A percentile compares a stretch with the other conserved stretches of the same genome.
Conservation (phyloP, 1,140 invertebrate genomes). For the Habropoda laboriosa region DNA sequence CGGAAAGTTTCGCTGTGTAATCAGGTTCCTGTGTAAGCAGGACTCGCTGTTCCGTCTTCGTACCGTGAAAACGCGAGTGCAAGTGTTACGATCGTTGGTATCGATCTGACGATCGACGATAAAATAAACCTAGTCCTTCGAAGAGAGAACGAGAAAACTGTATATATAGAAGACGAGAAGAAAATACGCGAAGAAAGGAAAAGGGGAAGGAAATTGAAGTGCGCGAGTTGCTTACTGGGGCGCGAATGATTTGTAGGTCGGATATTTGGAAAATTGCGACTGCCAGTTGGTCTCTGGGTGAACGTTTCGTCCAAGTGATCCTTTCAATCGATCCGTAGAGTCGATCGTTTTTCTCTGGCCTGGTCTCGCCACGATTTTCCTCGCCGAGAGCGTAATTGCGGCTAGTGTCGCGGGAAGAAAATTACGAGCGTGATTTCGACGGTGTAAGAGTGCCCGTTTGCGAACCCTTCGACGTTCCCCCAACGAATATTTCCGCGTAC, state of each 20-base stretch:
- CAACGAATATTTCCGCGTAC: neutral
- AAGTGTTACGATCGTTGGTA: conserved; percentile 2
- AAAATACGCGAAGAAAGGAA: neutral
- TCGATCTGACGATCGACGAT: conserved; percentile 26
- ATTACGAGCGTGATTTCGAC: neutral
- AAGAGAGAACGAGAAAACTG: neutral
- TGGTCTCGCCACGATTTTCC: neutral
- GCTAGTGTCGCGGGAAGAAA: conserved; percentile 16
- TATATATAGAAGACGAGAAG: neutral
- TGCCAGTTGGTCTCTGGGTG: neutral
- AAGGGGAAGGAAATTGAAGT: conserved; percentile 32
- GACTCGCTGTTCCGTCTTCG: neutral
- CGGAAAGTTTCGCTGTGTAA: neutral
- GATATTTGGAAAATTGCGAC: conserved; percentile 41
- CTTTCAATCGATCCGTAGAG: neutral
- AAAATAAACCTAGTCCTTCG: too few relatives aligned
- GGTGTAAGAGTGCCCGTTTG: neutral
- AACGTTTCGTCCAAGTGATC: conserved; percentile 11
- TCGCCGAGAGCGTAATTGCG: conserved; percentile 8
- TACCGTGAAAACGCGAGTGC: neutral
- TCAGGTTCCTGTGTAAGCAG: neutral
- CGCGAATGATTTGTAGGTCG: conserved; percentile 43
- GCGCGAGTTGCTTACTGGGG: conserved; percentile 27
- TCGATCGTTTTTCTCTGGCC: neutral
- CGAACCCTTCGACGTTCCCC: neutral